phyloP scores from a whole-genome alignment of 1,140 invertebrate genomes.

The Capitella teleta region DNA sequence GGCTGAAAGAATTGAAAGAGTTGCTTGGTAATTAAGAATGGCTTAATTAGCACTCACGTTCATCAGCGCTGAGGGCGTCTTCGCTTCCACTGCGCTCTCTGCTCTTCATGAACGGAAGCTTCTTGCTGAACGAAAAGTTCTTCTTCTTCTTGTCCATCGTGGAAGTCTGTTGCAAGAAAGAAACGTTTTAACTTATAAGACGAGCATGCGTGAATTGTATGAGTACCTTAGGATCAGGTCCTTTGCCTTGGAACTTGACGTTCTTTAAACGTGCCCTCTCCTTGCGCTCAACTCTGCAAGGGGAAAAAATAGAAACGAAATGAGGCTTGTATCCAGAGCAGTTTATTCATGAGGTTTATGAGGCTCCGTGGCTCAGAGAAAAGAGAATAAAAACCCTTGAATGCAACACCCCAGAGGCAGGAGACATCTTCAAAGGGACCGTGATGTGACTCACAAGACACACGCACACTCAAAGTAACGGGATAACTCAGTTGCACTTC shows the following conservation, averaged over 20 bases:
- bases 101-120: conserved; percentile 95
- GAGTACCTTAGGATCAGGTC: conserved; percentile 14
- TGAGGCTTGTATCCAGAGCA: no score
- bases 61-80: conserved; percentile 92
- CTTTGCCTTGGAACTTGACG: conserved; percentile 90
- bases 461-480: no score
- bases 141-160: conserved; percentile 58
- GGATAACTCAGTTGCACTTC: no score
- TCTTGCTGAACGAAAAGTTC: conserved; percentile 91
- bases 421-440: no score
- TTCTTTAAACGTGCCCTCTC: conserved; percentile 90
- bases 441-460: no score
- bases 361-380: no score
- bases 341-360: no score
- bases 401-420: no score
- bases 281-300: conserved; percentile 74
- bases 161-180: conserved; percentile 17
- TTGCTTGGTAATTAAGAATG: not conserved
- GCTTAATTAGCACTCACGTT: conserved; percentile 73
- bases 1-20: not conserved
- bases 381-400: no score
- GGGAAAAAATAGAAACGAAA: no score
- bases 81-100: conserved; percentile 81
- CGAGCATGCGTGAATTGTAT: no score
- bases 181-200: no score